Conservation (phyloP, 2,797 vertebrate genomes). For the Enteromius fasciolatus region DNA sequence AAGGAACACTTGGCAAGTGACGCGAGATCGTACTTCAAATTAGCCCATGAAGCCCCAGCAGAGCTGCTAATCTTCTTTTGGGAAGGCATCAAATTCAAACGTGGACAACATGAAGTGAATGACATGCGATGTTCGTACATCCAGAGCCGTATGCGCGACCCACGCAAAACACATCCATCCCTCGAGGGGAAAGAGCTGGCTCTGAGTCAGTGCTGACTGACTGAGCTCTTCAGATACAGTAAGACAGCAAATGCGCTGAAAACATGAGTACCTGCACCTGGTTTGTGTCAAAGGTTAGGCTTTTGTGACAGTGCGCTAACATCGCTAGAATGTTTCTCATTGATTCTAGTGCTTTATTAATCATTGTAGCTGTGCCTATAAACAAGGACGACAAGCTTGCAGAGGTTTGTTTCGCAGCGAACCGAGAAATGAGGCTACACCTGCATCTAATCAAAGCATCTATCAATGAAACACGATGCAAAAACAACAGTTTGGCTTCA, state of each 20-base stretch:
- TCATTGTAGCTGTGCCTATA: not conserved
- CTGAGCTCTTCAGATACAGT: constrained; percentile 18
- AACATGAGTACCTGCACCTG: constrained; percentile 7
- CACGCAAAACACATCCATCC: constrained; percentile 23
- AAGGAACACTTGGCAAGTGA: constrained; percentile 32
- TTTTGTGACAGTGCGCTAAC: not conserved
- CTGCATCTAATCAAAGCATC: constrained; percentile 32
- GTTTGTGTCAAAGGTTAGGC: constrained; percentile 22
- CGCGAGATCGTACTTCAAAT: constrained; percentile 37
- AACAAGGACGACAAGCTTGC: not conserved
- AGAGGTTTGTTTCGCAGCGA: constrained; percentile 9
- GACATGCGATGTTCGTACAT: constrained; percentile 34
- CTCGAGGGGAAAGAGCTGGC: constrained; percentile 26
- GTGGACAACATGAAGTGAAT: constrained; percentile 36
- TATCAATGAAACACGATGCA: constrained; percentile 4
- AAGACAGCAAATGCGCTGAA: constrained; percentile 16
- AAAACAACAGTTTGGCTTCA: constrained; percentile 21
- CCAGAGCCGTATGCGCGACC: constrained; percentile 21
- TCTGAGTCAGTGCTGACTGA: constrained; percentile 29
- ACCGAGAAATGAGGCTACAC: constrained; percentile 29
- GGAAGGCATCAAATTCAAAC: constrained; percentile 31
- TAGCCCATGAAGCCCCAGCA: constrained; percentile 23
- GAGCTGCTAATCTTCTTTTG: constrained; percentile 42
- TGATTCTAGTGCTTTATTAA: constrained; percentile 11
- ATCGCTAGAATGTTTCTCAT: constrained; percentile 2